phyloP scores from a whole-genome alignment of 2,113 vertebrate genomes.

The Charadrius vociferus region DNA sequence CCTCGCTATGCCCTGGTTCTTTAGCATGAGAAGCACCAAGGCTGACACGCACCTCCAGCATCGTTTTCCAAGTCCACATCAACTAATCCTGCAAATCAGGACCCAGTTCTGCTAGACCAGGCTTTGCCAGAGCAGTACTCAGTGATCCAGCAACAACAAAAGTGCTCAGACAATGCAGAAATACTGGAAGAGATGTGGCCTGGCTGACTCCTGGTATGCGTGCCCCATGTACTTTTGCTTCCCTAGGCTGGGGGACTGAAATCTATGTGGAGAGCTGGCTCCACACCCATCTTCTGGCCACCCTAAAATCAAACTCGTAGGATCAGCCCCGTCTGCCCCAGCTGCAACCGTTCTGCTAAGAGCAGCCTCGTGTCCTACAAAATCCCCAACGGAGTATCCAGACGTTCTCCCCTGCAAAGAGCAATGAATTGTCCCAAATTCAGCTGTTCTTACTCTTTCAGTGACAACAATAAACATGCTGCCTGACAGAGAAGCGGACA shows the following conservation, averaged over 20 bases:
- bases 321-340: background rate
- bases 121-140: background rate
- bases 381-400: background rate
- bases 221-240: background rate
- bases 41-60: rapidly evolving
- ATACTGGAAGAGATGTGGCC: background rate
- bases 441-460: background rate
- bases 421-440: background rate
- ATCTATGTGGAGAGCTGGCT: background rate
- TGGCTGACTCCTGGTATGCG: background rate
- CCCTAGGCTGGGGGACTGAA: background rate
- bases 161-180: background rate
- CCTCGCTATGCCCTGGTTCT: background rate
- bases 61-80: background rate
- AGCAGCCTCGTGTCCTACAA: background rate
- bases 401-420: background rate
- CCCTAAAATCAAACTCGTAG: background rate
- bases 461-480: background rate
- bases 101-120: background rate
- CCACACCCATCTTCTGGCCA: background rate
- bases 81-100: background rate
- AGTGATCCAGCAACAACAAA: background rate
- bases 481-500: background rate
- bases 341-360: background rate
- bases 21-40: background rate